These are phyloP conservation scores for Heteromurus nitidus DNA, from an alignment of 2,888 invertebrate genomes.

Conservation along the genomic window DNA sequence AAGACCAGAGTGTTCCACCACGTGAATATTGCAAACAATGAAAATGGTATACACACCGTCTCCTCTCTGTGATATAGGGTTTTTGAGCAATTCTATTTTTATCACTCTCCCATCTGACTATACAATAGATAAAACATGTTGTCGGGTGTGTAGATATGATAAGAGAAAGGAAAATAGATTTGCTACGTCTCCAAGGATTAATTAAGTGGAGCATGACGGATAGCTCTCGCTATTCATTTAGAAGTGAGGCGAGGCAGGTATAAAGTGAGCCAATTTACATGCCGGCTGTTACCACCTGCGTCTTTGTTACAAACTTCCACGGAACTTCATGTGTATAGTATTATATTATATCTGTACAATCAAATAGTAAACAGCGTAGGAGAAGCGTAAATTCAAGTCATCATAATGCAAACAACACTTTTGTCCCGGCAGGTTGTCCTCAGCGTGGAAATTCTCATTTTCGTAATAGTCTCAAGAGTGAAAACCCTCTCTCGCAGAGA, in stretches of 20 bases:
- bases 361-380: too few relatives aligned
- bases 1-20: too few relatives aligned
- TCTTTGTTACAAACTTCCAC: background rate
- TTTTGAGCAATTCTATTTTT: background rate
- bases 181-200: slow-evolving; percentile 1
- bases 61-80: too few relatives aligned
- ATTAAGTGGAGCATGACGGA: slow-evolving; percentile 6
- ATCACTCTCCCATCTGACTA: background rate
- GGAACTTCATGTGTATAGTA: too few relatives aligned
- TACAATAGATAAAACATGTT: background rate
- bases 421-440: too few relatives aligned
- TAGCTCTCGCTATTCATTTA: background rate
- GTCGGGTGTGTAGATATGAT: background rate
- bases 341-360: too few relatives aligned
- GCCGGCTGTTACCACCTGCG: slow-evolving; percentile 12
- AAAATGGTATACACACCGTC: too few relatives aligned
- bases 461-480: too few relatives aligned
- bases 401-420: too few relatives aligned
- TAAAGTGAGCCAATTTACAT: slow-evolving; percentile 4
- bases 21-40: background rate
- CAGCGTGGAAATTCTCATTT: background rate
- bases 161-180: background rate
- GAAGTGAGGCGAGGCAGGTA: background rate
- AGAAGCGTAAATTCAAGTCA: too few relatives aligned
- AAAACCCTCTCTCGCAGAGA: too few relatives aligned